Conservation (phyloP, 53 echinoderm and acorn worm genomes). For the Stichopus horrens region DNA sequence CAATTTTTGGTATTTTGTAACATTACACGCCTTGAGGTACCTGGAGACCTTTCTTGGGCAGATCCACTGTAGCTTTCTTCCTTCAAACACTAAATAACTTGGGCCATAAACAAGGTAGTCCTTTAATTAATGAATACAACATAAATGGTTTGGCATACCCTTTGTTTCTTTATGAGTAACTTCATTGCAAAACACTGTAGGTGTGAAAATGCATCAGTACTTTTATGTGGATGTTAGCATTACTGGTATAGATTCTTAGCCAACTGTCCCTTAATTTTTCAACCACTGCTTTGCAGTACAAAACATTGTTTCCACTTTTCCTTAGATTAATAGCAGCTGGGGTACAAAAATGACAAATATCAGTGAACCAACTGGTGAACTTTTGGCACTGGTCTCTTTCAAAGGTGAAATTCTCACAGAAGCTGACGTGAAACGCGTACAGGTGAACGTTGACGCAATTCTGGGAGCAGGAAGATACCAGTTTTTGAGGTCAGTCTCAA, state of each 20-base stretch:
- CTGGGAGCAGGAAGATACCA: not conserved
- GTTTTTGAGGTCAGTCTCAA: constrained; percentile 23
- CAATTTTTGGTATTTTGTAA: no score
- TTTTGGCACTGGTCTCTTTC: constrained; percentile 12
- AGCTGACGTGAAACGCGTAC: not conserved
- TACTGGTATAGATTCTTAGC: no score
- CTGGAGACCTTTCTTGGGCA: no score
- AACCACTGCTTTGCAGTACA: not conserved
- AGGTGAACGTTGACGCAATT: not conserved
- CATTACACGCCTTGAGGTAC: no score
- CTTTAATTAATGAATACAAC: no score
- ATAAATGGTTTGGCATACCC: no score
- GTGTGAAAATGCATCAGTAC: not conserved
- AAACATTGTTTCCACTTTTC: not conserved
- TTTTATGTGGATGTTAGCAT: not conserved
- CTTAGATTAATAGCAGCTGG: constrained; percentile 17
- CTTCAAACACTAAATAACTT: no score
- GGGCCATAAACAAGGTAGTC: no score
- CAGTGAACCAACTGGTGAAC: constrained; percentile 11
- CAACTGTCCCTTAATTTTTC: not conserved
- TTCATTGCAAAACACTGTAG: not conserved
- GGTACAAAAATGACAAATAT: constrained; percentile 9
- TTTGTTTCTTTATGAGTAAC: not conserved
- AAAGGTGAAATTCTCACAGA: constrained; percentile 10
- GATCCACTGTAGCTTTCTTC: no score